These are phyloP conservation scores for Onychomys leucogaster DNA, from an alignment of 2,797 vertebrate species.

Conservation along the genomic window DNA sequence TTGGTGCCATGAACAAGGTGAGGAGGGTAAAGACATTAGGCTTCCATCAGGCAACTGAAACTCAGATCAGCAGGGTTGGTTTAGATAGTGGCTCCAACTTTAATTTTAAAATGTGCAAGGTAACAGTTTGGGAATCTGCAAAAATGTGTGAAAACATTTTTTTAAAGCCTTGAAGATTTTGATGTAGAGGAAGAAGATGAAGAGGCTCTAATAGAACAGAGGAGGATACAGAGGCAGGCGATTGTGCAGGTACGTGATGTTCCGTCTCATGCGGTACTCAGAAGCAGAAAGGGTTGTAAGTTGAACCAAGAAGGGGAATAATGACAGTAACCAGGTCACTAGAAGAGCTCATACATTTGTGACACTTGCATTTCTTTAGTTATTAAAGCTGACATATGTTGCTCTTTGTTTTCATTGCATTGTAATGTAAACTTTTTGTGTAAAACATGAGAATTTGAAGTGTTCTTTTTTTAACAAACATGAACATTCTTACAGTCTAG, in stretches of 20 bases:
- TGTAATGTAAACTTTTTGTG: neutral
- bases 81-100: neutral
- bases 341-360: neutral
- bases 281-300: neutral
- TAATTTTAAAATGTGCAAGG: neutral
- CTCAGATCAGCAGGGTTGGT: neutral
- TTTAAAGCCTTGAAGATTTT: slow-evolving; percentile 95
- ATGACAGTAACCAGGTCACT: neutral
- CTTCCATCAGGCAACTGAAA: neutral
- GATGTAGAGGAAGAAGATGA: slow-evolving; percentile 99
- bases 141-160: neutral
- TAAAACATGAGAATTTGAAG: neutral
- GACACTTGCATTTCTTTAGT: neutral
- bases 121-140: neutral
- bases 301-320: neutral
- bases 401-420: neutral
- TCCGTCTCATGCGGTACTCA: neutral
- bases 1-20: neutral
- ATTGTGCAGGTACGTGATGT: slow-evolving; percentile 94
- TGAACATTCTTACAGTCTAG: neutral
- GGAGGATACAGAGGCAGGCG: slow-evolving; percentile 95
- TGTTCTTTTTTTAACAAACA: neutral
- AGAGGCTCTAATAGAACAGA: slow-evolving; percentile 97
- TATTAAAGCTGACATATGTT: slow-evolving; percentile 26
- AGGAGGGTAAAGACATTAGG: neutral